A percentile compares a stretch with the other conserved stretches of the same genome.
These are phyloP conservation scores for Odontomachus brunneus DNA, from an alignment of 1,140 invertebrate species.

Conservation along the genomic window DNA sequence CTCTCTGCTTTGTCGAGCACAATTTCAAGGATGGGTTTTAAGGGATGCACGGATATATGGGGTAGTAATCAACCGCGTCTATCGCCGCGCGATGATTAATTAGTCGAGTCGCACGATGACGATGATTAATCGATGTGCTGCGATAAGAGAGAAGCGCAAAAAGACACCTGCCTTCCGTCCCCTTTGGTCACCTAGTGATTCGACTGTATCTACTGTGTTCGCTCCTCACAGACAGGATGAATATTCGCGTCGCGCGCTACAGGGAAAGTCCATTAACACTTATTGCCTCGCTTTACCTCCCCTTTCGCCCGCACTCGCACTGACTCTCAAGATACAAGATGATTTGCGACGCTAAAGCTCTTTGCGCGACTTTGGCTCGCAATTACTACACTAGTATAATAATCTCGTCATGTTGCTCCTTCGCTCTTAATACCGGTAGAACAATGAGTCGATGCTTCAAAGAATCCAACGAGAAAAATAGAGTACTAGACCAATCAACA, in stretches of 20 bases:
- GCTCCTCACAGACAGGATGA: not conserved
- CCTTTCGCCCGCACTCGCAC: too few species aligned
- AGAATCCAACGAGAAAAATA: too few species aligned
- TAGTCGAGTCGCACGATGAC: not conserved
- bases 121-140: constrained; percentile 21
- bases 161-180: too few species aligned
- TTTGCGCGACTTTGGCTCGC: not conserved
- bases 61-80: not conserved
- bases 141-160: too few species aligned
- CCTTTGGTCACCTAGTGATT: too few species aligned
- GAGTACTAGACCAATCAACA: too few species aligned
- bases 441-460: not conserved
- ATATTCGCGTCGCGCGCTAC: constrained; percentile 5
- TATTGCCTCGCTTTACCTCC: not conserved
- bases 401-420: not conserved
- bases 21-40: not conserved
- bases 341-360: not conserved
- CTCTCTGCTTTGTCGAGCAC: not conserved
- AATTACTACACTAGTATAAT: not conserved
- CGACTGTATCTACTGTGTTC: not conserved
- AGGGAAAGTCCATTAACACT: constrained; percentile 35
- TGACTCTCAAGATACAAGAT: not conserved
- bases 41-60: not conserved
- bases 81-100: constrained; percentile 12
- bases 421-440: not conserved